Percentiles rank a stretch among this genome's conserved stretches.
phyloP scores from a whole-genome alignment of 2,797 vertebrate species.

The Halcyon chelicuti region DNA sequence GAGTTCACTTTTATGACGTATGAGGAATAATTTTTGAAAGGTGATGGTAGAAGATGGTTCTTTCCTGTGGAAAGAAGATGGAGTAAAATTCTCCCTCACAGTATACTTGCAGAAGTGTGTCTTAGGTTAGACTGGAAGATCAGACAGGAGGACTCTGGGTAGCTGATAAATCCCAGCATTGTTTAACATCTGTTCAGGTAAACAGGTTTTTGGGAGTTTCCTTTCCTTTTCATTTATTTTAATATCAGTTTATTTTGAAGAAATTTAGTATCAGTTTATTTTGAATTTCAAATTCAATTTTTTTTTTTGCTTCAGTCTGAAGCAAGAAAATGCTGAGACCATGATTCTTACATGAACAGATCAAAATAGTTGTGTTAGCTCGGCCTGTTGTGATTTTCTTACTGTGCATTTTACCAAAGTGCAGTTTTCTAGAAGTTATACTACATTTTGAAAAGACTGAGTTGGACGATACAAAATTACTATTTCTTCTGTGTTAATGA shows the following conservation, averaged over 20 bases:
- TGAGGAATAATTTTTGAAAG: not conserved
- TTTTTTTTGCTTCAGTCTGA: not conserved
- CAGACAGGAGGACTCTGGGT: not conserved
- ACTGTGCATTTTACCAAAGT: not conserved
- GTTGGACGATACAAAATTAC: not conserved
- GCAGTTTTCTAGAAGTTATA: not conserved
- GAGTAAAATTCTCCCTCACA: not conserved
- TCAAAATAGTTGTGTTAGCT: not conserved
- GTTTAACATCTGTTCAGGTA: fast-evolving
- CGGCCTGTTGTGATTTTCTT: not conserved
- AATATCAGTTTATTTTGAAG: not conserved
- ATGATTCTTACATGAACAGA: not conserved
- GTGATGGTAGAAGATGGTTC: not conserved
- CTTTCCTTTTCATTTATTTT: not conserved
- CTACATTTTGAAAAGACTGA: not conserved
- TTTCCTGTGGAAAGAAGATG: not conserved
- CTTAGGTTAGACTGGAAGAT: not conserved
- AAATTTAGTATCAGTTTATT: not conserved
- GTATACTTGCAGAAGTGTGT: too few relatives aligned
- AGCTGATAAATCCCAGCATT: not conserved
- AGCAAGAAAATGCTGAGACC: not conserved
- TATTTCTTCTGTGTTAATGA: not conserved
- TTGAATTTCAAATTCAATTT: not conserved
- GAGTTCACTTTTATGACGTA: not conserved
- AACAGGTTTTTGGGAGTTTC: not conserved